Evolutionary conservation across 2,888 invertebrate species (phyloP).

Genomic region (Xestia ashworthii): DNA sequence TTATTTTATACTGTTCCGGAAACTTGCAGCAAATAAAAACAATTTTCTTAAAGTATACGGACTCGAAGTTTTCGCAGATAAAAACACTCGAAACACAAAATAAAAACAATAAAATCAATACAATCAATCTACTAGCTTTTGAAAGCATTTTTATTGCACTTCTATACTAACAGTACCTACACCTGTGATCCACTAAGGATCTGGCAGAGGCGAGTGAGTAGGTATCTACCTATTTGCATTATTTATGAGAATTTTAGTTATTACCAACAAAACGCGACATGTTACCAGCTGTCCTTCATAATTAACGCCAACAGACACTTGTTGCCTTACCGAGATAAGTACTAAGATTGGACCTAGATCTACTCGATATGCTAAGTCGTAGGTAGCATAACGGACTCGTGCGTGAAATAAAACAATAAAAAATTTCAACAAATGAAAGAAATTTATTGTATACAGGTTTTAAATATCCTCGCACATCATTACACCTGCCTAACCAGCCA

Average conservation of each 20-base stretch:
- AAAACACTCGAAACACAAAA: too few relatives aligned
- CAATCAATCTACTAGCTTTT: background rate
- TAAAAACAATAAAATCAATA: too few relatives aligned
- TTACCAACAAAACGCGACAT: background rate
- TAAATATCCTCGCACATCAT: conserved; percentile 89
- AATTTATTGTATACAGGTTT: conserved; percentile 91
- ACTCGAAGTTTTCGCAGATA: too few relatives aligned
- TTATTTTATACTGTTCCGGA: too few relatives aligned
- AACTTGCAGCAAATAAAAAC: too few relatives aligned
- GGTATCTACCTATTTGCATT: background rate
- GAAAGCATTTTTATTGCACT: background rate
- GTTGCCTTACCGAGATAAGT: conserved; percentile 11
- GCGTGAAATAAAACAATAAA: conserved; percentile 83
- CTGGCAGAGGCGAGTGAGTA: background rate
- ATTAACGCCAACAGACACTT: background rate
- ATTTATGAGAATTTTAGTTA: conserved; percentile 1
- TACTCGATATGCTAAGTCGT: conserved; percentile 17
- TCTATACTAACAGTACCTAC: background rate
- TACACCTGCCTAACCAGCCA: conserved; percentile 89
- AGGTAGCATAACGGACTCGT: background rate
- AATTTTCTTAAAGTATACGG: too few relatives aligned
- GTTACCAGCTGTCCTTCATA: conserved; percentile 19
- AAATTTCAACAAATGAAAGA: conserved; percentile 90
- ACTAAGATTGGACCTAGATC: conserved; percentile 12
- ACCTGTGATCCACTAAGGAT: background rate